Evolutionary conservation across 2,888 invertebrate species (phyloP), one percentile per base, ranked within the genome.

Genomic region (Tipula unca): DNA sequence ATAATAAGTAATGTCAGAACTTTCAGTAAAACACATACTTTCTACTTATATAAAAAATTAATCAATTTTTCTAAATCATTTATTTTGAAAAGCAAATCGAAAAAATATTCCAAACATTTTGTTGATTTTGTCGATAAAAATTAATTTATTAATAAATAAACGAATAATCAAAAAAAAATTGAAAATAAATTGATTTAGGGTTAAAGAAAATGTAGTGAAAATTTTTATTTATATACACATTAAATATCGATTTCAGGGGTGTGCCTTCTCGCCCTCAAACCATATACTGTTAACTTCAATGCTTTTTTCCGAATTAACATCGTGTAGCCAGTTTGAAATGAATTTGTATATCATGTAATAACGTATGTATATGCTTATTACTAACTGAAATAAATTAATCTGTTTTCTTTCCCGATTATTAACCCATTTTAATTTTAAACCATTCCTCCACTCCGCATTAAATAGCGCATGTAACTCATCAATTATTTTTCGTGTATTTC

Each of bases 161-260:
- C 69, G 69, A 69, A 69, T 69, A 69, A 69, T 69, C 20, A 6
- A 69, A 20, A 69, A n/a, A n/a, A 69, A 25, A 25, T 10, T 48
- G 48, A 48, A 69, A 69, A 69, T 69, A 69, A 69, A 69, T 69
- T 69, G 69, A 69, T 69, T 69, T 69, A 69, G 69, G 69, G 69
- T 69, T 69, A 69, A 69, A 69, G 69, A 69, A 69, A 69, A 69
- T 69, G 6, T 69, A 69, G 69, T 69, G 69, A 69, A 69, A 25
- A 69, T 10, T 69, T 54, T 69, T 69, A 25, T 69, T 25, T 69
- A 25, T 69, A 69, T 69, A 69, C 10, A 69, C 13, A 69, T 69
- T 25, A 69, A 25, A 69, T 69, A 69, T 69, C 69, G 69, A 69
- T 69, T 69, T 69, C 25, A 25, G 69, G 25, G 69, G 25, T 69